A percentile compares a stretch with the other conserved stretches of the same genome.
Evolutionary conservation across 2,797 vertebrate genomes (phyloP).

Genomic region (Valencia hispanica): DNA sequence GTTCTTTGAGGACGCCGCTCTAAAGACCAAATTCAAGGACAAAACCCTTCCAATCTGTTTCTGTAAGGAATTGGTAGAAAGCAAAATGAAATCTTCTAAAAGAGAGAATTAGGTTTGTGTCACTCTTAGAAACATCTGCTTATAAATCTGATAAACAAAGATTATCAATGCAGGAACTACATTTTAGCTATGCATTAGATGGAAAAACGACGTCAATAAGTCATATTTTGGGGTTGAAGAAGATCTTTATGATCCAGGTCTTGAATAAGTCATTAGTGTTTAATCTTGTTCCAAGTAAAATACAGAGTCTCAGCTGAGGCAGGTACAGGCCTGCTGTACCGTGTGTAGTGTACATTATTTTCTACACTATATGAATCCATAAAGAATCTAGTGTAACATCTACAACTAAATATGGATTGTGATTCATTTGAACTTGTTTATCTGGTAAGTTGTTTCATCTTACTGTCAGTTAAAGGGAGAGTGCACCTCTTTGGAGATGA

Average conservation of each 20-base stretch:
- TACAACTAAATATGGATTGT: no score
- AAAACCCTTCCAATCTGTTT: background rate
- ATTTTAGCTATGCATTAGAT: background rate
- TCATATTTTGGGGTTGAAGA: background rate
- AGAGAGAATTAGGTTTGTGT: background rate
- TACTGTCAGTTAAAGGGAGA: background rate
- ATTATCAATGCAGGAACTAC: background rate
- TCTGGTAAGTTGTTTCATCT: background rate
- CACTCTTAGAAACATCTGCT: background rate
- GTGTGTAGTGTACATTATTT: no score
- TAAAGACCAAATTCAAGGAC: background rate
- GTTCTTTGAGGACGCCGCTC: no score
- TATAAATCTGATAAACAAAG: background rate
- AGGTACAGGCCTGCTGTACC: no score
- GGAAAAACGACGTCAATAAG: background rate
- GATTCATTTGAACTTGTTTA: no score
- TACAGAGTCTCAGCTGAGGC: no score
- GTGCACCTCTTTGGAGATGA: background rate
- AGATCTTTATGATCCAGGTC: background rate
- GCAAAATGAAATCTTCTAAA: background rate
- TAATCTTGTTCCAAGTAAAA: background rate
- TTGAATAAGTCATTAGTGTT: background rate
- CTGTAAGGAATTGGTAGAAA: background rate
- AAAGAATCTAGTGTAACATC: no score
- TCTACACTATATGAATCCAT: no score